phyloP scores from a whole-genome alignment of 2,797 vertebrate genomes.

The Heteromormyrus szaboi region DNA sequence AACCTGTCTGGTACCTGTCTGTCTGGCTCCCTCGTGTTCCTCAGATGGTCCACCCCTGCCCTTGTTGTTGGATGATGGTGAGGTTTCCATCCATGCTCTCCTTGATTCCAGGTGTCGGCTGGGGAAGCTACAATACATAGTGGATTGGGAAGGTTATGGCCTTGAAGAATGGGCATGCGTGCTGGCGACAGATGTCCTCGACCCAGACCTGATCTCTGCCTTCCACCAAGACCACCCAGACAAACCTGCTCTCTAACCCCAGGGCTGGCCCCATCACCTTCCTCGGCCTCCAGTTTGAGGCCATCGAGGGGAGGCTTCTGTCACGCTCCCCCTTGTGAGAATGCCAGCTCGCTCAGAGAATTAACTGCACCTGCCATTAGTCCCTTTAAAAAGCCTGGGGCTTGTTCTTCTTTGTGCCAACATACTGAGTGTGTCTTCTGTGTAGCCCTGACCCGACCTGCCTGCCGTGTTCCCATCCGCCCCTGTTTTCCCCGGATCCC shows the following conservation, averaged over 20 bases:
- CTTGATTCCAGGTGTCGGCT: not conserved
- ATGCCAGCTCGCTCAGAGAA: not conserved
- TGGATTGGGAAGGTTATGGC: not conserved
- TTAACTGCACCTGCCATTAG: not conserved
- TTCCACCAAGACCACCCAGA: not conserved
- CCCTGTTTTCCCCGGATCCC: not conserved
- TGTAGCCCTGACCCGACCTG: not conserved
- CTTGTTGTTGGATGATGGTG: not conserved
- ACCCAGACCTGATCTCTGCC: not conserved
- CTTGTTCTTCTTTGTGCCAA: not conserved
- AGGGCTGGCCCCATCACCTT: not conserved
- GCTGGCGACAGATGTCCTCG: not conserved
- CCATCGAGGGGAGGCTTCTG: not conserved
- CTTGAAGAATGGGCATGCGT: not conserved
- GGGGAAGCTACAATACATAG: not conserved
- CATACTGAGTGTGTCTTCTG: not conserved
- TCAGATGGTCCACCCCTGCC: not conserved
- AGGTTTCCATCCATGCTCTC: not conserved
- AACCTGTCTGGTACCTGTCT: not conserved
- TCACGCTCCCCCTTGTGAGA: not conserved
- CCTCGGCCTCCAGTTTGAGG: not conserved
- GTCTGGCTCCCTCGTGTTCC: not conserved
- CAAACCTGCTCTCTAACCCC: not conserved
- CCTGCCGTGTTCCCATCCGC: not conserved
- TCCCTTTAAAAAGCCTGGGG: not conserved